phyloP scores from a whole-genome alignment of 2,113 vertebrate genomes.

The Podarcis raffonei region DNA sequence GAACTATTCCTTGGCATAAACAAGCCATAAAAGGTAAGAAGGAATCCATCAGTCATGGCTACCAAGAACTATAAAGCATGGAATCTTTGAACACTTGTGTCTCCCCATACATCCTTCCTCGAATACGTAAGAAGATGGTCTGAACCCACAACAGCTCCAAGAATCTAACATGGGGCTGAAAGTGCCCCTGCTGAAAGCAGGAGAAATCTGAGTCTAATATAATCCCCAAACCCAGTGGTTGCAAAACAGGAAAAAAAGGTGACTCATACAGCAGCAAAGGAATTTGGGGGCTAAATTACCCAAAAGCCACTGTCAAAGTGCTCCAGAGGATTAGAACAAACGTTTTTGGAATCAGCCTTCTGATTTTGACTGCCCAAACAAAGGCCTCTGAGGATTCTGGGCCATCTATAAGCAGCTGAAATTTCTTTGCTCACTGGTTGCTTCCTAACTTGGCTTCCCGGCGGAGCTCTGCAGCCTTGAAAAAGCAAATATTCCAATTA shows the following conservation, averaged over 20 bases:
- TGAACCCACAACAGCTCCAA: not conserved
- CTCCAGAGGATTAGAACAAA: not conserved
- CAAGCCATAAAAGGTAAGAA: not conserved
- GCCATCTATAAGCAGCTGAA: not conserved
- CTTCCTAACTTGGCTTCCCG: rapidly evolving
- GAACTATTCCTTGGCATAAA: not conserved
- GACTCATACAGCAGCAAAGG: not conserved
- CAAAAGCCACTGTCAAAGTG: not conserved
- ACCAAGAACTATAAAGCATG: rapidly evolving
- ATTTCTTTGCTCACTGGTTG: not conserved
- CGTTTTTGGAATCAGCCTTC: not conserved
- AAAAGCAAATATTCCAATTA: not conserved
- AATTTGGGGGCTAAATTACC: not conserved
- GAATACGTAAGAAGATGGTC: not conserved
- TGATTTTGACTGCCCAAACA: not conserved
- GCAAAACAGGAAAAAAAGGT: not conserved
- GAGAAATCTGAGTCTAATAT: not conserved
- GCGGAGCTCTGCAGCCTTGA: too few relatives aligned
- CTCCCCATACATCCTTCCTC: not conserved
- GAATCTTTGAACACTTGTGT: not conserved
- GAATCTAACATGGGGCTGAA: not conserved
- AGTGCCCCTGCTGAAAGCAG: not conserved
- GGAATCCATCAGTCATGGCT: not conserved
- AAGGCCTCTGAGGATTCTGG: not conserved
- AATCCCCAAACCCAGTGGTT: not conserved